Percentiles rank a stretch among this genome's conserved stretches.
phyloP scores from a whole-genome alignment of 2,888 invertebrate genomes.

The Oscheius myriophilus region DNA sequence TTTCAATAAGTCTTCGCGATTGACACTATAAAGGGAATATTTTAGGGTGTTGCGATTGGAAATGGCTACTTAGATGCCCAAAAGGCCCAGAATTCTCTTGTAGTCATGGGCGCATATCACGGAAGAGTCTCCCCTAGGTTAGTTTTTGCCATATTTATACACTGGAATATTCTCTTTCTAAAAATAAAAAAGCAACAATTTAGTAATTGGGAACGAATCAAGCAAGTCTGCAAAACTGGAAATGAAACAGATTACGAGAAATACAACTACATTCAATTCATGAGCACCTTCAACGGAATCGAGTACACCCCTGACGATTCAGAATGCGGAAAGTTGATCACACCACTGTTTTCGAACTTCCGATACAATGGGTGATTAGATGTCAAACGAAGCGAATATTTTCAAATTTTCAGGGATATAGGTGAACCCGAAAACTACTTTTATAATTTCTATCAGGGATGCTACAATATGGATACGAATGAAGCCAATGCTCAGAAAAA shows the following conservation, averaged over 20 bases:
- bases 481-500: background rate
- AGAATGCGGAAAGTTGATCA: conserved; percentile 39
- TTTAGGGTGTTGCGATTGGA: conserved; percentile 67
- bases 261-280: conserved; percentile 53
- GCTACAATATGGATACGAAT: conserved; percentile 45
- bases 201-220: conserved; percentile 53
- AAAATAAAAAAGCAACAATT: too few species aligned
- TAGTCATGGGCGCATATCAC: conserved; percentile 66
- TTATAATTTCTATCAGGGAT: conserved; percentile 66
- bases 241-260: conserved; percentile 46
- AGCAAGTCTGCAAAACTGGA: conserved; percentile 33
- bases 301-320: too few species aligned
- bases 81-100: conserved; percentile 59
- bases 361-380: conserved; percentile 47
- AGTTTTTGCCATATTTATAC: conserved; percentile 23
- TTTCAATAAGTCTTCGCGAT: too few species aligned
- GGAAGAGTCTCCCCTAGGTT: conserved; percentile 62
- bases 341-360: conserved; percentile 43
- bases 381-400: conserved; percentile 29
- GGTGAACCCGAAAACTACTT: conserved; percentile 39
- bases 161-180: too few species aligned
- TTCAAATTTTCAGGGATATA: background rate
- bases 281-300: conserved; percentile 32
- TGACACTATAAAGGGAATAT: too few species aligned
- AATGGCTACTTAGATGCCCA: conserved; percentile 67